Percentiles rank a stretch among this genome's conserved stretches.
Conservation (phyloP, 2,888 invertebrate species). For the Plagiodera versicolora region DNA sequence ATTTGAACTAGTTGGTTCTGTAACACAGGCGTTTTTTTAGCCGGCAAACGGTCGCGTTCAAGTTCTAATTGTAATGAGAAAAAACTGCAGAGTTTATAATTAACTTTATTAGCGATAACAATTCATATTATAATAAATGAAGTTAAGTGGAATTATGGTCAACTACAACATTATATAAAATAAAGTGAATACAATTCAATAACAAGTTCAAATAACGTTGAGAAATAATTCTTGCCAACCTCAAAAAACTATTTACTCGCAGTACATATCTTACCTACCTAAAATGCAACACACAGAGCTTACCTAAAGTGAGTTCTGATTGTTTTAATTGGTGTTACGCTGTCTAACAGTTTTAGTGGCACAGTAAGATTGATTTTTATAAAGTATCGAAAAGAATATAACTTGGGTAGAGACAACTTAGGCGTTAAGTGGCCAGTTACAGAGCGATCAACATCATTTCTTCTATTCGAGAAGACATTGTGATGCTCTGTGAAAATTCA, state of each 20-base stretch:
- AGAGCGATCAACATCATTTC: too few relatives aligned
- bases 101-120: conserved; percentile 7
- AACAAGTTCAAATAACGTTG: not conserved
- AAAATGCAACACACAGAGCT: not conserved
- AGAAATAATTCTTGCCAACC: not conserved
- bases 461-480: too few relatives aligned
- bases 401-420: too few relatives aligned
- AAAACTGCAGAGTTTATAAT: not conserved
- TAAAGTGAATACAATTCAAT: not conserved
- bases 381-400: not conserved
- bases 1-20: too few relatives aligned
- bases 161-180: not conserved
- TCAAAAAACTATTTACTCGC: not conserved
- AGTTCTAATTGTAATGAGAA: too few relatives aligned
- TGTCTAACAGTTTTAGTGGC: not conserved
- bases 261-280: not conserved
- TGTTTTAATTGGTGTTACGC: not conserved
- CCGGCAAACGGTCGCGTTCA: too few relatives aligned
- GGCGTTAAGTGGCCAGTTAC: too few relatives aligned
- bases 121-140: not conserved
- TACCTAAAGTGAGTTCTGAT: too few relatives aligned
- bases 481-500: too few relatives aligned
- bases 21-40: too few relatives aligned
- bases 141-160: not conserved
- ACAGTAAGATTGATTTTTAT: not conserved